Base-by-base conservation (phyloP, 2,888 invertebrate genomes). In the Mystacides longicornis region DNA sequence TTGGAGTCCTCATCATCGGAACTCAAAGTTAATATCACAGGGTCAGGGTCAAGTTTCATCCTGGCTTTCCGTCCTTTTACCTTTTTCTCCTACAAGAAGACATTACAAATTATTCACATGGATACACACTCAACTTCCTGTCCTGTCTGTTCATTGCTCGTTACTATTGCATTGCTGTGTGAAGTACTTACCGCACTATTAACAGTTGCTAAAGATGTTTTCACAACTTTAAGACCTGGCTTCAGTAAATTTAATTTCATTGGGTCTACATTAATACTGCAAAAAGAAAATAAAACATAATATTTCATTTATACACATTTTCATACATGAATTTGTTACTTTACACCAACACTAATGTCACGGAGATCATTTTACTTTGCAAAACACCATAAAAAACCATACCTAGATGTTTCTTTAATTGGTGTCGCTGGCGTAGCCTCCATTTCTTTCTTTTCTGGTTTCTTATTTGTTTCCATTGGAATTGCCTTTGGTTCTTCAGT, bases 1-100 rank as follows among this genome's bases (percentile, higher is more conserved):
- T 77, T 77, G n/a, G 76, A 76, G 62, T 77, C 83, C 62, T 85
- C 86, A 62, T 86, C 86, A 64, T 86, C 86, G 51, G 85, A 86
- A 66, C 86, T 86, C 49, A 85, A 71, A 16, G 83, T 82, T 57
- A 86, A 72, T 64, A 86, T 82, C 7, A 85, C 85, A 33, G 85
- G 82, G 65, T 86, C 82, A 9, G 78, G 78, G 57, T 81, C 86
- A 1, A 80, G 77, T 61, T 78, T 78, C 20, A 74, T 73, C 62
- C 75, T 68, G 53, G 79, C 79, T 61, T 79, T 74, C n/a, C 77
- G 71, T 65, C 73, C 70, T 33, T 71, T 68, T 52, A 75, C 62
- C 77, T 77, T 57, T 31, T 57, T 57, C 22, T 56, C 56, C 56
- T 56, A 23, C 11, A 52, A 9, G n/a, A 37, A 37, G 18, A 20